Conservation (phyloP, 2,113 vertebrate species). For the Siniperca knerii region DNA sequence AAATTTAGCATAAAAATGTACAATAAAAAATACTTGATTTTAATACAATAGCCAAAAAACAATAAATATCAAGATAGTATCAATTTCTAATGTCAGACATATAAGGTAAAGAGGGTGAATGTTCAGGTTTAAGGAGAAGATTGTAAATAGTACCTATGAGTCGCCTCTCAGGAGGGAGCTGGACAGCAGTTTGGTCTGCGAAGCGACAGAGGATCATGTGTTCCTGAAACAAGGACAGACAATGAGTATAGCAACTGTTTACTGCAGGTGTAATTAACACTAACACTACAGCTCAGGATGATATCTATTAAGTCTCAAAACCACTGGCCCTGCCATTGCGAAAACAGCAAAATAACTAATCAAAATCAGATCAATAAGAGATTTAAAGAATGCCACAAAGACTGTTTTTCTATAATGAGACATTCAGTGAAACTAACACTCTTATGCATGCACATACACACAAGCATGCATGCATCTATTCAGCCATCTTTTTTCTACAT, state of each 20-base stretch:
- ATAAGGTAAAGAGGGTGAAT: not conserved
- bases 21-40: not conserved
- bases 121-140: not conserved
- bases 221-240: slow-evolving; percentile 84
- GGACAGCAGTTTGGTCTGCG: slow-evolving; percentile 95
- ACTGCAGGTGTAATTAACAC: not conserved
- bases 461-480: not conserved
- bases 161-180: slow-evolving; percentile 90
- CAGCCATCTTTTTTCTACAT: slow-evolving; percentile 1
- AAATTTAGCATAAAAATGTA: too few relatives aligned
- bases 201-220: slow-evolving; percentile 98
- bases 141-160: slow-evolving; percentile 86
- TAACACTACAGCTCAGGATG: not conserved
- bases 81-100: not conserved
- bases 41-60: not conserved
- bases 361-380: not conserved
- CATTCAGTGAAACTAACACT: not conserved
- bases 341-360: not conserved
- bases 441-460: slow-evolving; percentile 7
- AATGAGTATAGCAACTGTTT: not conserved
- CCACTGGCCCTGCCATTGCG: not conserved
- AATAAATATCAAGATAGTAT: not conserved
- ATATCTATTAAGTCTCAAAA: not conserved
- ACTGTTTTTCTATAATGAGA: not conserved
- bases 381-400: not conserved